phyloP scores from a whole-genome alignment of 1,140 invertebrate species.

The Dryas iulia region DNA sequence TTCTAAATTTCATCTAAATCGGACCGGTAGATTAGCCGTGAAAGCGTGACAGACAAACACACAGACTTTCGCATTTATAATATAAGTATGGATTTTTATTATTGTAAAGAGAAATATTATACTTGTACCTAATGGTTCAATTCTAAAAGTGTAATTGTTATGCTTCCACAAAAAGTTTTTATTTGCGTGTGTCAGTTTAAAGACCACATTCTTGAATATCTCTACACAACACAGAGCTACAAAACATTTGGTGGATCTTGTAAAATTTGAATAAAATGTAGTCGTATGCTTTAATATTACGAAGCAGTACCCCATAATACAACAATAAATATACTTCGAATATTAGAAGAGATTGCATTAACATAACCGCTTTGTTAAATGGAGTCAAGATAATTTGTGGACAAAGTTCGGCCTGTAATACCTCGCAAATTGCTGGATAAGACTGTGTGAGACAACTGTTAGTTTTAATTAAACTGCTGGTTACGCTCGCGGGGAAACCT shows the following conservation, averaged over 20 bases:
- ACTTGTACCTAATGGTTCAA: too few relatives aligned
- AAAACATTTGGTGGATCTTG: constrained; percentile 29
- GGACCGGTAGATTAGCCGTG: too few relatives aligned
- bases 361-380: constrained; percentile 77
- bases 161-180: constrained; percentile 63
- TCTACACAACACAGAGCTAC: constrained; percentile 35
- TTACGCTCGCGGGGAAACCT: constrained; percentile 68
- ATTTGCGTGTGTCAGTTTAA: constrained; percentile 55
- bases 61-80: too few relatives aligned
- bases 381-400: constrained; percentile 79
- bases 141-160: too few relatives aligned
- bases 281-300: constrained; percentile 64
- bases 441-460: constrained; percentile 79
- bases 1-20: too few relatives aligned
- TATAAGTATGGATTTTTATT: too few relatives aligned
- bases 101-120: too few relatives aligned
- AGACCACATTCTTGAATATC: constrained; percentile 36
- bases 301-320: constrained; percentile 53
- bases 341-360: constrained; percentile 72
- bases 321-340: constrained; percentile 58
- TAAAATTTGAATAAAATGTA: constrained; percentile 55
- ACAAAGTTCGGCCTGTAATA: constrained; percentile 76
- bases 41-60: too few relatives aligned
- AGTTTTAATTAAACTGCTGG: constrained; percentile 79
- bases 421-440: constrained; percentile 78